These are phyloP conservation scores for Hybognathus amarus DNA, from an alignment of 2,797 vertebrate genomes.

Conservation along the genomic window DNA sequence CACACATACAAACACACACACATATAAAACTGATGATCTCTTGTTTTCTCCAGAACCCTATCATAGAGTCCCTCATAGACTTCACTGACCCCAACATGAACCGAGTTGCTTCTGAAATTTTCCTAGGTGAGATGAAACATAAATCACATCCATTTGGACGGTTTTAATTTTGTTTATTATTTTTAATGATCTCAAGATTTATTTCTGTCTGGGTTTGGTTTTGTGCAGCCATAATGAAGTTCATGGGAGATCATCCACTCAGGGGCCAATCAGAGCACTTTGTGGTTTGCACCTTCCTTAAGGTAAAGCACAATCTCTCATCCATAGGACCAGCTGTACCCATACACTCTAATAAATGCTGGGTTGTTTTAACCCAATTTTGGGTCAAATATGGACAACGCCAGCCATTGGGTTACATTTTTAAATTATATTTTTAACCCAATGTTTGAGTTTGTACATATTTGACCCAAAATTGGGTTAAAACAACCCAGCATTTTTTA, in stretches of 20 bases:
- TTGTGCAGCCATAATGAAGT: constrained; percentile 88
- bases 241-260: constrained; percentile 91
- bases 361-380: too few relatives aligned
- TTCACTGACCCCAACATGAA: constrained; percentile 86
- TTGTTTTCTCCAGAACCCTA: constrained; percentile 77
- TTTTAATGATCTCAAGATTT: background rate
- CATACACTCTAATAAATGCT: too few relatives aligned
- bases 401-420: too few relatives aligned
- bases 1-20: background rate
- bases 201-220: constrained; percentile 23
- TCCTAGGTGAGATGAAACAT: constrained; percentile 81
- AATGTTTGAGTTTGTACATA: too few relatives aligned
- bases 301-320: constrained; percentile 77
- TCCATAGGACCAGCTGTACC: background rate
- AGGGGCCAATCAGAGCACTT: constrained; percentile 88
- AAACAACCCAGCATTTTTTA: too few relatives aligned
- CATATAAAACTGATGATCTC: background rate
- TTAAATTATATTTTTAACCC: too few relatives aligned
- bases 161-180: background rate
- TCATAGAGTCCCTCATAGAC: constrained; percentile 92
- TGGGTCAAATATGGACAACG: too few relatives aligned
- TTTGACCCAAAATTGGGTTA: too few relatives aligned
- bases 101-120: constrained; percentile 87
- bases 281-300: constrained; percentile 83
- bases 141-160: background rate